These are phyloP conservation scores for Tetramorium simillimum DNA, from an alignment of 1,140 invertebrate genomes.

Conservation along the genomic window DNA sequence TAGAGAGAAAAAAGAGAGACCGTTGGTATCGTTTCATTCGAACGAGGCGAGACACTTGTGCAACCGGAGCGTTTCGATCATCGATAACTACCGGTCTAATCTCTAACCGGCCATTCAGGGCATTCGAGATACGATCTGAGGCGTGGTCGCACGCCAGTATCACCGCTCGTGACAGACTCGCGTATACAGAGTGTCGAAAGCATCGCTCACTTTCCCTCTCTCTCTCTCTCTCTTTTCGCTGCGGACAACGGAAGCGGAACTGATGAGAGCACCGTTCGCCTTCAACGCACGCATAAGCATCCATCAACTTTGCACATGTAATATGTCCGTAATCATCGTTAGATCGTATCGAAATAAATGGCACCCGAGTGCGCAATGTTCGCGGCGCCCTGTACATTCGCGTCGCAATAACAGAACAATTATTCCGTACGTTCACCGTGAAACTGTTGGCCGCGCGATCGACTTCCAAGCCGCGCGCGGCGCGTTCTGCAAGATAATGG, in stretches of 20 bases:
- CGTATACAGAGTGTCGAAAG: neutral
- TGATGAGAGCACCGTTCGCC: neutral
- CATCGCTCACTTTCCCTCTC: constrained; percentile 33
- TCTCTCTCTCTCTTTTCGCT: neutral
- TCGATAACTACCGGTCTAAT: constrained; percentile 55
- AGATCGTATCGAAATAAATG: neutral
- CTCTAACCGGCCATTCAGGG: constrained; percentile 14
- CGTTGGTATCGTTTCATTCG: constrained; percentile 18
- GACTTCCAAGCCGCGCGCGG: neutral
- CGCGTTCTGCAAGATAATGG: constrained; percentile 45
- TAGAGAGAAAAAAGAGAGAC: neutral
- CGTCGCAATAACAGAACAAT: constrained; percentile 34
- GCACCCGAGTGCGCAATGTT: neutral
- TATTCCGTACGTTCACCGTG: constrained; percentile 31
- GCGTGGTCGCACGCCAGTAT: constrained; percentile 43
- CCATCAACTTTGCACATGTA: neutral
- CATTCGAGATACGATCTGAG: constrained; percentile 49
- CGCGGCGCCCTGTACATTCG: neutral
- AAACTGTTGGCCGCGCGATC: constrained; percentile 41
- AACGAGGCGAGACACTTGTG: constrained; percentile 32
- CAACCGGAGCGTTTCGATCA: constrained; percentile 46
- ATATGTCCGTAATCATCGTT: neutral
- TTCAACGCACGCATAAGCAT: neutral
- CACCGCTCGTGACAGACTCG: constrained; percentile 40
- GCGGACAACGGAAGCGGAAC: neutral